Percentiles rank a stretch among this genome's conserved stretches.
phyloP scores from a whole-genome alignment of 2,113 vertebrate species.

The Riparia riparia region DNA sequence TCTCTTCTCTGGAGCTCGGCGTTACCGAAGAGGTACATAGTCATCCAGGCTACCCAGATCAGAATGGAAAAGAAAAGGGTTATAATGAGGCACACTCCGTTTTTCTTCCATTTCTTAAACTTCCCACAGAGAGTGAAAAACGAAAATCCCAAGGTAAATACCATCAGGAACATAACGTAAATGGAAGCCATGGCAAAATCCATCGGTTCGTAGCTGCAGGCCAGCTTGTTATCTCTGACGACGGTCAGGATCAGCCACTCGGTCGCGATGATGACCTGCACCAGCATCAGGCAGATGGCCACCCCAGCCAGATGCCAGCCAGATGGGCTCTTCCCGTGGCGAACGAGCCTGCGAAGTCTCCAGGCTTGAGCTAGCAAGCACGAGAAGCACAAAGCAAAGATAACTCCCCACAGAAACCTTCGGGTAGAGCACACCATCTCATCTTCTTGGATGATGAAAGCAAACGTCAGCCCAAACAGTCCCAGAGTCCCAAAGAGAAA shows the following conservation, averaged over 20 bases:
- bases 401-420: conserved; percentile 91
- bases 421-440: conserved; percentile 88
- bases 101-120: conserved; percentile 91
- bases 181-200: conserved; percentile 92
- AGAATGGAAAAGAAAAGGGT: conserved; percentile 88
- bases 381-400: conserved; percentile 93
- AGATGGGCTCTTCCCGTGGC: conserved; percentile 85
- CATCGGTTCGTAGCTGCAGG: conserved; percentile 90
- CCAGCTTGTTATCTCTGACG: conserved; percentile 84
- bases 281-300: conserved; percentile 86
- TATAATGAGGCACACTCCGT: conserved; percentile 86
- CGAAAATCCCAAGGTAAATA: conserved; percentile 81
- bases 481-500: conserved; percentile 90
- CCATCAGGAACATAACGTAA: conserved; percentile 89
- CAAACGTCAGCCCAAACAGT: conserved; percentile 91
- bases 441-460: conserved; percentile 91
- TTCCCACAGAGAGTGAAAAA: conserved; percentile 90
- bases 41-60: conserved; percentile 94
- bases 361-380: conserved; percentile 91
- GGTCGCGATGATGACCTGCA: conserved; percentile 91
- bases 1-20: conserved; percentile 80
- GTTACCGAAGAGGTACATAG: conserved; percentile 94
- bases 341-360: conserved; percentile 86
- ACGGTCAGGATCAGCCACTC: conserved; percentile 95
- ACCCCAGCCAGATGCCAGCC: conserved; percentile 87